Percentiles rank a stretch among this genome's conserved stretches.
These are phyloP conservation scores for Drosophila lowei DNA, from an alignment of 1,140 invertebrate species.

Conservation along the genomic window DNA sequence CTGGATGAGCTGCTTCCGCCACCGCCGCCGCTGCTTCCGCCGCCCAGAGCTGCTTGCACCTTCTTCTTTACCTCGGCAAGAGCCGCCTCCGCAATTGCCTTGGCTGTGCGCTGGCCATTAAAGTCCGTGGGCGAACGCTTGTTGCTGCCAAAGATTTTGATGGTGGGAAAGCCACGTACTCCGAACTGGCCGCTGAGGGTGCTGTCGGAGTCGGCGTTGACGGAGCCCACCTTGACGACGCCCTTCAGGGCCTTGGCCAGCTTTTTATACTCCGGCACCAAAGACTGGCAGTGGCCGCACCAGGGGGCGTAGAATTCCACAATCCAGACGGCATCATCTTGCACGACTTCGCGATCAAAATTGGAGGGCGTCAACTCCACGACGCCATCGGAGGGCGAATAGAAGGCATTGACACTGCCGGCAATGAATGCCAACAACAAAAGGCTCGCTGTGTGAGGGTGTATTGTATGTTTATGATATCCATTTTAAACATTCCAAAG, in stretches of 20 bases:
- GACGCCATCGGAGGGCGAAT: constrained; percentile 92
- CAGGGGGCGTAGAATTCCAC: constrained; percentile 96
- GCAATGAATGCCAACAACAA: constrained; percentile 55
- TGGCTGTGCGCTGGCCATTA: constrained; percentile 93
- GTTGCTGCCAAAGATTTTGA: constrained; percentile 96
- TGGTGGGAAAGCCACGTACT: constrained; percentile 96
- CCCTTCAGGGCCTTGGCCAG: constrained; percentile 95
- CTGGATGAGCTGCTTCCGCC: constrained; percentile 44
- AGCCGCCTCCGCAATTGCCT: constrained; percentile 93
- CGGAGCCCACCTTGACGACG: constrained; percentile 94
- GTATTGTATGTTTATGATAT: constrained; percentile 12
- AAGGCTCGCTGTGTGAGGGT: constrained; percentile 35
- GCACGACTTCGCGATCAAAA: constrained; percentile 93
- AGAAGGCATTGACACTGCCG: constrained; percentile 86
- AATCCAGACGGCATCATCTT: constrained; percentile 94
- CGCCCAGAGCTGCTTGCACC: constrained; percentile 70
- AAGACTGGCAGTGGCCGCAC: constrained; percentile 93
- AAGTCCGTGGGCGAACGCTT: constrained; percentile 95
- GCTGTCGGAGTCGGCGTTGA: constrained; percentile 96
- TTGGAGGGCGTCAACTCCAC: constrained; percentile 95
- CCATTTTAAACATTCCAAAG: neutral
- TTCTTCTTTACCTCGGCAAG: constrained; percentile 84
- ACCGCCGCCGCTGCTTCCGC: constrained; percentile 55
- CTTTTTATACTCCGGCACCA: constrained; percentile 95
- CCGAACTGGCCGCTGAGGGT: constrained; percentile 91